phyloP scores from a whole-genome alignment of 2,888 invertebrate genomes.

The Quadriops clusia region DNA sequence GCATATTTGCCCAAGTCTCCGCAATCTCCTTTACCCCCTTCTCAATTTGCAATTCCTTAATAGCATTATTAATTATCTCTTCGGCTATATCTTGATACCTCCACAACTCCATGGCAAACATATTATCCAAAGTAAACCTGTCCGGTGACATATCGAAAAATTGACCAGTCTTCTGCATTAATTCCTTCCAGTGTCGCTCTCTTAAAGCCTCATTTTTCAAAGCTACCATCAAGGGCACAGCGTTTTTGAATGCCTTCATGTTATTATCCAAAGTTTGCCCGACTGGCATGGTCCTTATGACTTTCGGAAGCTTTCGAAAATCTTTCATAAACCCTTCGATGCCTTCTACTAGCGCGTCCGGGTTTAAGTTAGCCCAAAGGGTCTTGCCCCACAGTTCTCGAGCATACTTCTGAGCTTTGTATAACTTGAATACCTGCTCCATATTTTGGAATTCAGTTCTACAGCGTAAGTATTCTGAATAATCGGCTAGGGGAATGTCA shows the following conservation, averaged over 20 bases:
- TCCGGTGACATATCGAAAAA: slow-evolving; percentile 80
- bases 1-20: slow-evolving; percentile 56
- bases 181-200: slow-evolving; percentile 79
- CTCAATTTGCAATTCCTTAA: slow-evolving; percentile 85
- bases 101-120: slow-evolving; percentile 87
- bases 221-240: slow-evolving; percentile 81
- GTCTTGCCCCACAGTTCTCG: slow-evolving; percentile 77
- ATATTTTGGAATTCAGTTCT: slow-evolving; percentile 53
- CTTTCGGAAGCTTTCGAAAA: slow-evolving; percentile 61
- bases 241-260: slow-evolving; percentile 79
- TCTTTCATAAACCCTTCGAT: slow-evolving; percentile 76
- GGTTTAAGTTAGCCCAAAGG: slow-evolving; percentile 77
- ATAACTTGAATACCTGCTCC: slow-evolving; percentile 64
- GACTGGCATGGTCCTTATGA: slow-evolving; percentile 44
- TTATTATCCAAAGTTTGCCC: slow-evolving; percentile 63
- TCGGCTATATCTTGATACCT: slow-evolving; percentile 76
- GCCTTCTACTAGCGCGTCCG: slow-evolving; percentile 70
- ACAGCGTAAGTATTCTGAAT: slow-evolving; percentile 57
- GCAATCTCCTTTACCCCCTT: slow-evolving; percentile 74
- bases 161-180: slow-evolving; percentile 77
- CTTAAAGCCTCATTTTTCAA: slow-evolving; percentile 84
- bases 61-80: slow-evolving; percentile 76
- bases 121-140: slow-evolving; percentile 81
- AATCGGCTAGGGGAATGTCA: slow-evolving; percentile 75
- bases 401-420: slow-evolving; percentile 63